These are phyloP conservation scores for Sarcophaga rosellei DNA, from an alignment of 2,888 invertebrate genomes.

Conservation along the genomic window DNA sequence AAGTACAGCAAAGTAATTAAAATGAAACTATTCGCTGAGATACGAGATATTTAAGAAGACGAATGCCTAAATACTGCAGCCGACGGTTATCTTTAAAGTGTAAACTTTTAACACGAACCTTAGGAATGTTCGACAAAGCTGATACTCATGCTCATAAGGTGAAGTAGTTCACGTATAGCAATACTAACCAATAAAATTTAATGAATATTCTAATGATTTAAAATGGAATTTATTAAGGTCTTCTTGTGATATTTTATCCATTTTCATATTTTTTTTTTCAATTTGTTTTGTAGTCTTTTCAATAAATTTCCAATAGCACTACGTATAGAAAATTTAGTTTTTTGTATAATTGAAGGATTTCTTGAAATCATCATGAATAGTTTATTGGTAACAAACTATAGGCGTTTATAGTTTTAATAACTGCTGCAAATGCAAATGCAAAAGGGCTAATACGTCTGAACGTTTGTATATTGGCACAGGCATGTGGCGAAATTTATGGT, in stretches of 20 bases:
- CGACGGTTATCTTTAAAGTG: too few relatives aligned
- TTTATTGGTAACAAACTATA: conserved; percentile 56
- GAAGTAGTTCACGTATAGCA: too few relatives aligned
- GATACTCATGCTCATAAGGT: too few relatives aligned
- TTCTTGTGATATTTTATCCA: background rate
- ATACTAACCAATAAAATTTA: too few relatives aligned
- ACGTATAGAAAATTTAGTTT: background rate
- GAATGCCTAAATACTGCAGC: too few relatives aligned
- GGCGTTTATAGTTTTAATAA: conserved; percentile 41
- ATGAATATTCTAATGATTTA: too few relatives aligned
- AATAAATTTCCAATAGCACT: conserved; percentile 21
- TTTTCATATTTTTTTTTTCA: background rate
- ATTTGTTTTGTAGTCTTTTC: background rate
- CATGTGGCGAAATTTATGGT: conserved; percentile 42
- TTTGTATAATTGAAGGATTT: conserved; percentile 12
- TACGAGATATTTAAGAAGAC: too few relatives aligned
- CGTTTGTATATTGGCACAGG: background rate
- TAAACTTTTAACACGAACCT: too few relatives aligned
- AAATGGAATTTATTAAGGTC: too few relatives aligned
- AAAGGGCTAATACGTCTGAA: background rate
- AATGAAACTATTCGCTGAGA: too few relatives aligned
- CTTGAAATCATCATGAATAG: conserved; percentile 48
- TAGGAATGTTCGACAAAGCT: too few relatives aligned
- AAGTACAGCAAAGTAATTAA: too few relatives aligned
- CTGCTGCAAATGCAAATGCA: conserved; percentile 51